phyloP scores from a whole-genome alignment of 2,113 vertebrate species.

The Argyrosomus japonicus region DNA sequence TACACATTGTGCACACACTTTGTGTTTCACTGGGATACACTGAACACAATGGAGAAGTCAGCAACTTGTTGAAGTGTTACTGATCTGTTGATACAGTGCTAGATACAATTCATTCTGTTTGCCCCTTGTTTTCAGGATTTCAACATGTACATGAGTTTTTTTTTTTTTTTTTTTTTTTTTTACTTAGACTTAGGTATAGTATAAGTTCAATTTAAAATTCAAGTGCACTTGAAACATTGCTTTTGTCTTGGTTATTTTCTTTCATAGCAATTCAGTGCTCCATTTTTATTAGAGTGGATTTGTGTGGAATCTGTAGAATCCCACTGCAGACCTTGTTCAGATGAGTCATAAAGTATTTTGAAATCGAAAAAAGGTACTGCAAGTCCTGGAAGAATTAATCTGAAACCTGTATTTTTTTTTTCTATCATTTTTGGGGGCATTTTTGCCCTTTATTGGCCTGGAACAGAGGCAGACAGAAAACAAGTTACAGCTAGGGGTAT shows the following conservation, averaged over 20 bases:
- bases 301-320: constrained; percentile 38
- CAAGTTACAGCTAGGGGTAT: too few relatives aligned
- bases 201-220: constrained; percentile 9
- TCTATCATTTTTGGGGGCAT: too few relatives aligned
- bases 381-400: neutral
- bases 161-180: neutral
- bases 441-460: too few relatives aligned
- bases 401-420: neutral
- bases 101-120: constrained; percentile 62
- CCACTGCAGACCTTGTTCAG: constrained; percentile 44
- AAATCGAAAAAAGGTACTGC: constrained; percentile 13
- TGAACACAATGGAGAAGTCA: constrained; percentile 75
- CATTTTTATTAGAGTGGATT: constrained; percentile 13
- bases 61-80: constrained; percentile 78
- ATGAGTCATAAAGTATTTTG: constrained; percentile 39
- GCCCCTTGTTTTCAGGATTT: constrained; percentile 47
- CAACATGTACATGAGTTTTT: neutral
- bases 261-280: neutral
- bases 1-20: constrained; percentile 57
- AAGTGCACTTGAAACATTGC: constrained; percentile 7
- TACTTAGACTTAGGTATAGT: neutral
- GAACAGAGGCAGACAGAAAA: too few relatives aligned
- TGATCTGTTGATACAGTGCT: constrained; percentile 72
- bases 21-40: constrained; percentile 71
- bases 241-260: constrained; percentile 24